Base-by-base conservation (phyloP, 64 coral and sea anemone genomes). In the Porites lutea region DNA sequence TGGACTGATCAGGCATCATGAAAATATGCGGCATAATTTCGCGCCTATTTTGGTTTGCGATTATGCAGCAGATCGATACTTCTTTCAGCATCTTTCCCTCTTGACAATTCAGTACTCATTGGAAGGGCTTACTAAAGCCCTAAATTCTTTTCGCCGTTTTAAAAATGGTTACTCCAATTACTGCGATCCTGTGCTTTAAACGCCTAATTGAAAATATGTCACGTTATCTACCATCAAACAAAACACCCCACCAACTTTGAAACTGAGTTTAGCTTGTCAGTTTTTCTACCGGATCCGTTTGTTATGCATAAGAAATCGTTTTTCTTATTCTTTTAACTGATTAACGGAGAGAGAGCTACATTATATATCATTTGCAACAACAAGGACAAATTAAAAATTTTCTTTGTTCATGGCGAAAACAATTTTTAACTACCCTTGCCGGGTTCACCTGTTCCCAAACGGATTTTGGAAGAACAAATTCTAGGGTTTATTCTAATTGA, bases 181-280 rank as follows among this genome's bases (percentile, higher is more conserved):
- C 57, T 80, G 23, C 15, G 44, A 19, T 64, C 59, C 11, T 78
- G 75, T 12, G 49, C 75, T 78, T 75, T 54, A 65, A 82, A 64
- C 79, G 81, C 81, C 51, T 84, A 68, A 67, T 68, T 68, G 81
- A 68, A 52, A 84, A n/a, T 21, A 6, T 84, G 81, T 84, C 81
- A 84, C 81, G 81, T 84, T 84, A 84, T 84, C 81, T 84, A 18
- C 81, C 20, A 69, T 84, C 81, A 76, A 76, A 68, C 62, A 50
- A 16, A 69, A 48, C 43, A 70, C 64, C 79, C 65, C 79, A 22
- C 79, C 43, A 61, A 52, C 13, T 50, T 18, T 23, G 52, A 23
- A 22, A 59, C 55, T 37, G n/a, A 19, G 13, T 27, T 74, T 45
- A 11, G 19, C 14, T 67, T 18, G 5, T 18, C 43, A 5, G 45